Conservation (phyloP, 2,797 vertebrate species). For the Pagetopsis macropterus region DNA sequence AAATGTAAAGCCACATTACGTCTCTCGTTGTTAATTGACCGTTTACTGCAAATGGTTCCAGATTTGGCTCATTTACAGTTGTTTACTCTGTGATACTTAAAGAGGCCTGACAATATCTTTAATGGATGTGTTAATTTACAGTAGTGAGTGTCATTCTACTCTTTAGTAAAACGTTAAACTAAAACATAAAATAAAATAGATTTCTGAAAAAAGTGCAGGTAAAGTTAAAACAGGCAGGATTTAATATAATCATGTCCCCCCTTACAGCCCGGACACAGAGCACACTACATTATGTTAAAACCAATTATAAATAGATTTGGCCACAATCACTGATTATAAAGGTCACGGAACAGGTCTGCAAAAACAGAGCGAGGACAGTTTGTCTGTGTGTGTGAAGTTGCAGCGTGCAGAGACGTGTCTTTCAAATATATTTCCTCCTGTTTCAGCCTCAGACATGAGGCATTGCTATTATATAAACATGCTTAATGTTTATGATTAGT, state of each 20-base stretch:
- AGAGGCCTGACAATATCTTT: slow-evolving; percentile 29
- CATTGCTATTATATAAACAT: slow-evolving; percentile 18
- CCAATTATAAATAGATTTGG: slow-evolving; percentile 15
- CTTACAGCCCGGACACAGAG: slow-evolving; percentile 9
- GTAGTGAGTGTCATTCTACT: background rate
- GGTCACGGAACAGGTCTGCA: slow-evolving; percentile 9
- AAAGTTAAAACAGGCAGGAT: background rate
- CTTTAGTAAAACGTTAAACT: slow-evolving; percentile 6
- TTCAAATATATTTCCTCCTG: slow-evolving; percentile 28
- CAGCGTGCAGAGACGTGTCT: slow-evolving; percentile 16
- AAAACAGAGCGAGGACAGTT: slow-evolving; percentile 20
- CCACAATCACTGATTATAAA: slow-evolving; percentile 27
- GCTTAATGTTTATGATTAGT: slow-evolving; percentile 21
- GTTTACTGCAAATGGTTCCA: slow-evolving; percentile 55
- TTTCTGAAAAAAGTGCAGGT: background rate
- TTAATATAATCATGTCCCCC: background rate
- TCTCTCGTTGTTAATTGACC: slow-evolving; percentile 57
- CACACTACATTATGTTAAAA: slow-evolving; percentile 7
- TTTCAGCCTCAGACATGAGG: slow-evolving; percentile 29
- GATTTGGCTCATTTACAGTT: slow-evolving; percentile 59
- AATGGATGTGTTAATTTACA: slow-evolving; percentile 30
- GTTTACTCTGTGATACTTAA: slow-evolving; percentile 48
- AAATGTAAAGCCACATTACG: slow-evolving; percentile 32
- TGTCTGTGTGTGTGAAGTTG: slow-evolving; percentile 8
- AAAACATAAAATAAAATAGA: background rate